Evolutionary conservation across 2,888 invertebrate species (phyloP), one percentile per base, ranked within the genome.

Genomic region (Heterodera filipjevi): DNA sequence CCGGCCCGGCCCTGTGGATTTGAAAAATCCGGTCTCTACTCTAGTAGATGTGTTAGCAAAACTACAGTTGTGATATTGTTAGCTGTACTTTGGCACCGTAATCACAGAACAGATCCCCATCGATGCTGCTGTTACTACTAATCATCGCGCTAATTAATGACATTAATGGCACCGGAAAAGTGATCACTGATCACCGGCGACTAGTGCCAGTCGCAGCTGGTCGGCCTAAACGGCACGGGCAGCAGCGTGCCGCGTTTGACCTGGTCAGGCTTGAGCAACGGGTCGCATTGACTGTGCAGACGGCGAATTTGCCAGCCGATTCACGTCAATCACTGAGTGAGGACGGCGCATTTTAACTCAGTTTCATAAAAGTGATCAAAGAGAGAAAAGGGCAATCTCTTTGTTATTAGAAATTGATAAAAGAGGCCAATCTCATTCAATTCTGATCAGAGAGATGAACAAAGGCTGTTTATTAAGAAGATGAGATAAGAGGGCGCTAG

Each of bases 251-350:
- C 33, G 75, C 75, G 2, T 75, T 75, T 64, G 75, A 75, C 32
- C 68, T 75, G 44, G 44, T 75, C 44, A 10, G 75, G 68, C 68
- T 75, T 30, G 75, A 75, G 68, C 53, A 33, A 19, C 75, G 66
- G 35, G 6, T 66, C 30, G 66, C 66, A 22, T 19, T 64, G 68
- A 39, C n/a, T 27, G 59, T 59, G 27, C 59, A 27, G 12, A 27
- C 59, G 8, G 22, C 10, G 2, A n/a, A 59, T n/a, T 27, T 59
- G 59, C 59, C 27, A 59, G 59, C 59, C 59, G 59, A 59, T 30
- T 59, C 59, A 27, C 59, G 59, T 6, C 59, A 59, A 6, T 59
- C 59, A 27, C 59, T 59, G 27, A 59, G 59, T 68, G 33, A 68
- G 68, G 32, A 16, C 33, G 5, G 19, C 1, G 33, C 3, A 32